Evolutionary conservation across 2,113 vertebrate genomes (phyloP).

Genomic region (Arenaria interpres): DNA sequence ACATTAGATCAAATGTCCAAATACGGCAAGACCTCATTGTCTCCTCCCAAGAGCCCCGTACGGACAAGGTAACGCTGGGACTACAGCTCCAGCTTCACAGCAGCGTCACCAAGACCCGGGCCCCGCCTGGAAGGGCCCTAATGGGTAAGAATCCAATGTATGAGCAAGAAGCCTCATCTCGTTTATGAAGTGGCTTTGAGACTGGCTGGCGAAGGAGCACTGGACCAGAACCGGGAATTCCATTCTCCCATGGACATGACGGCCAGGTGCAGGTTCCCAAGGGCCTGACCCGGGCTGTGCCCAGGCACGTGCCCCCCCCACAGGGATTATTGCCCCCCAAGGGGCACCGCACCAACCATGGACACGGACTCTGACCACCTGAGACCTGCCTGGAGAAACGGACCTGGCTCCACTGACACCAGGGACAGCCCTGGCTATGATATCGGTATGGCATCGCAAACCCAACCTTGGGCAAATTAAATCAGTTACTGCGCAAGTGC

Average conservation of each 20-base stretch:
- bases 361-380: background rate
- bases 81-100: background rate
- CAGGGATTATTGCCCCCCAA: background rate
- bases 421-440: background rate
- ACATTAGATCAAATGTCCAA: background rate
- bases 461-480: background rate
- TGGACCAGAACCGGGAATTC: background rate
- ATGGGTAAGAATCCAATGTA: background rate
- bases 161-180: background rate
- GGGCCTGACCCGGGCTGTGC: accelerated
- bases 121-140: background rate
- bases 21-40: background rate
- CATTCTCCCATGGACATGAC: accelerated
- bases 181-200: background rate
- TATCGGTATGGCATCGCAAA: background rate
- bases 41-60: background rate
- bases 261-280: accelerated
- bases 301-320: background rate
- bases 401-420: background rate
- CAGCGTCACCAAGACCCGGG: accelerated
- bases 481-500: background rate
- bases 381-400: accelerated
- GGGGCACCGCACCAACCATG: accelerated
- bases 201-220: background rate
- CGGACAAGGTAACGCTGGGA: background rate